Conservation (phyloP, 2,888 invertebrate genomes). For the Hirudinaria manillensis region DNA sequence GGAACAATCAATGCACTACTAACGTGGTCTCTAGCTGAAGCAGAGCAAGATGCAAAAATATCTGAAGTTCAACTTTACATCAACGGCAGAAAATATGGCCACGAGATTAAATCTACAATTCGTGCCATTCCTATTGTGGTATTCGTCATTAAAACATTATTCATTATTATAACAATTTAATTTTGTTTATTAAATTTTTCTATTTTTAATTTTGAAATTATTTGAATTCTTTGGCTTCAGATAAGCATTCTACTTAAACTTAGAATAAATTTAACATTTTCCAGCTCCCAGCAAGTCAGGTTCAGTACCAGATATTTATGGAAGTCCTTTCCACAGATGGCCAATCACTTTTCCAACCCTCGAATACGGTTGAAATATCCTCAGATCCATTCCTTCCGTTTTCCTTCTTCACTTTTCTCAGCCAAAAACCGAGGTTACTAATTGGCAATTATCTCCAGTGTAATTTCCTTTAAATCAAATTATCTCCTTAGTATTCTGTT, state of each 20-base stretch:
- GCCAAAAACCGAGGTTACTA: conserved; percentile 34
- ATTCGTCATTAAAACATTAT: too few species aligned
- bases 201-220: not conserved
- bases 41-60: not conserved
- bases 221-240: too few species aligned
- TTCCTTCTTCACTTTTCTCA: conserved; percentile 52
- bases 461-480: not conserved
- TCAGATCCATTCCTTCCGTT: conserved; percentile 52
- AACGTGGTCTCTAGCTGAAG: not conserved
- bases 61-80: not conserved
- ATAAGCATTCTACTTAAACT: too few species aligned
- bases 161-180: too few species aligned
- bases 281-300: too few species aligned
- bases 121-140: not conserved
- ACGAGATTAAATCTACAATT: not conserved
- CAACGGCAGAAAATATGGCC: not conserved
- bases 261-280: too few species aligned
- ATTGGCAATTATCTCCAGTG: not conserved
- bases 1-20: not conserved
- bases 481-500: not conserved
- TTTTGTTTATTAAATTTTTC: not conserved
- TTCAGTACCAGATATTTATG: not conserved
- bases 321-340: not conserved
- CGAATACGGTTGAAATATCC: conserved; percentile 50
- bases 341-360: conserved; percentile 48